These are phyloP conservation scores for Bubalus kerabau DNA, from an alignment of 2,113 vertebrate species.

Conservation along the genomic window DNA sequence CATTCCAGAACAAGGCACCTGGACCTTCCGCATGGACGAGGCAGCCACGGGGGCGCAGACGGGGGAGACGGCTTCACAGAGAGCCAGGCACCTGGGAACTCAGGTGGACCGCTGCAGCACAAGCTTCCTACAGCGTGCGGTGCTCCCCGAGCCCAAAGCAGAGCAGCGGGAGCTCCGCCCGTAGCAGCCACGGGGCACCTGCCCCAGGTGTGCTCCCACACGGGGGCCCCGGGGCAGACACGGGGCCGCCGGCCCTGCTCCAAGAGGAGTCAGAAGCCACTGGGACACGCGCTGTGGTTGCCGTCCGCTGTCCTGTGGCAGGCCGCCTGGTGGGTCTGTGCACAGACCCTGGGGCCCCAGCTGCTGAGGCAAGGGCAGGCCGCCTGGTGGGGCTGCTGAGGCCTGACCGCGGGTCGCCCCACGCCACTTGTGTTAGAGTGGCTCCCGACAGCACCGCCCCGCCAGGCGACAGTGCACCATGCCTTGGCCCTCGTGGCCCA, in stretches of 20 bases:
- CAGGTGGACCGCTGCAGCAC: neutral
- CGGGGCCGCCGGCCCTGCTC: neutral
- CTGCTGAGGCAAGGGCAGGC: neutral
- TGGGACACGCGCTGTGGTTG: neutral
- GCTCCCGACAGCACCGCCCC: neutral
- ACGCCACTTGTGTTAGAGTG: neutral
- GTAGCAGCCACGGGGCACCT: rapidly evolving
- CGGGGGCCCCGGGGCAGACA: neutral
- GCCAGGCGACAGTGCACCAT: neutral
- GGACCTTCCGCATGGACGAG: neutral
- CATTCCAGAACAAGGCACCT: neutral
- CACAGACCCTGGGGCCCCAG: neutral
- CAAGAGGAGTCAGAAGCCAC: neutral
- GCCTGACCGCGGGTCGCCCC: neutral
- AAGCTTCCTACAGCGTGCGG: rapidly evolving
- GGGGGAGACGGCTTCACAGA: neutral
- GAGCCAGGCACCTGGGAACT: neutral
- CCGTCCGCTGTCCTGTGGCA: neutral
- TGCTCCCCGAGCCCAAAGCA: neutral
- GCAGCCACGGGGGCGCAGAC: too few relatives aligned
- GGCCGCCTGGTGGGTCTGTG: neutral
- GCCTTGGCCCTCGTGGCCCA: neutral
- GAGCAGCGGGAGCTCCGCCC: neutral
- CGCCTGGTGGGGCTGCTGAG: neutral
- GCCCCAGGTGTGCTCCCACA: neutral